Conservation (phyloP, 2,113 vertebrate genomes). For the Amia ocellicauda region DNA sequence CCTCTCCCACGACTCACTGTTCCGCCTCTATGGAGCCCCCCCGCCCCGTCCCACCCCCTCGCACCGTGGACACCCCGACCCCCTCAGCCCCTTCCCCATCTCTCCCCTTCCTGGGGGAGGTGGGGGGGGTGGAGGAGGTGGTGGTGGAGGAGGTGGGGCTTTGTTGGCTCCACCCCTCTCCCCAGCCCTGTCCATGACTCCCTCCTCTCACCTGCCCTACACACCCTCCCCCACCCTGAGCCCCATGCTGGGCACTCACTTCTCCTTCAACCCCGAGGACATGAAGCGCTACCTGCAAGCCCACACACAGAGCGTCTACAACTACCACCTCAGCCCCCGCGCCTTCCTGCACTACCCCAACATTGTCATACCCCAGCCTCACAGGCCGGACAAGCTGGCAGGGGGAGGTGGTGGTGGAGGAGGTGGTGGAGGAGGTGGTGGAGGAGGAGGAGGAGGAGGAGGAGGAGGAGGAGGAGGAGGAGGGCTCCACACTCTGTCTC, state of each 20-base stretch:
- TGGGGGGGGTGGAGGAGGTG: conserved; percentile 62
- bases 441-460: background rate
- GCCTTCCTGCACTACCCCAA: conserved; percentile 89
- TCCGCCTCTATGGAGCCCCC: conserved; percentile 72
- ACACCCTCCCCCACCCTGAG: conserved; percentile 83
- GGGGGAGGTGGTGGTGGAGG: conserved; percentile 55
- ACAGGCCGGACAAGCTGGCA: conserved; percentile 67
- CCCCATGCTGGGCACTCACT: conserved; percentile 83
- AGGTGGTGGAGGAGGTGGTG: conserved; percentile 31
- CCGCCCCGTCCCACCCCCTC: conserved; percentile 57
- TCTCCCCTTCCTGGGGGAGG: conserved; percentile 78
- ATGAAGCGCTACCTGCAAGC: conserved; percentile 94
- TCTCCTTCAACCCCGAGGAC: conserved; percentile 90
- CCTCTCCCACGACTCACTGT: conserved; percentile 74
- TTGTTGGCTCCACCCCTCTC: conserved; percentile 76
- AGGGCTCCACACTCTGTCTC: conserved; percentile 38
- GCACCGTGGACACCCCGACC: conserved; percentile 73
- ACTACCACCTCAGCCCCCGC: conserved; percentile 90
- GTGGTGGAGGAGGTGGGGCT: conserved; percentile 38
- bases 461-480: conserved; percentile 42
- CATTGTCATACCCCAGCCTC: conserved; percentile 83
- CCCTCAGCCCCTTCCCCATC: conserved; percentile 80
- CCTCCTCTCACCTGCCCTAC: conserved; percentile 78
- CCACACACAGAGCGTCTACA: conserved; percentile 88
- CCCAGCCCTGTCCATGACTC: conserved; percentile 82